Conservation (phyloP, 1,140 invertebrate species). For the Cydia pomonella region DNA sequence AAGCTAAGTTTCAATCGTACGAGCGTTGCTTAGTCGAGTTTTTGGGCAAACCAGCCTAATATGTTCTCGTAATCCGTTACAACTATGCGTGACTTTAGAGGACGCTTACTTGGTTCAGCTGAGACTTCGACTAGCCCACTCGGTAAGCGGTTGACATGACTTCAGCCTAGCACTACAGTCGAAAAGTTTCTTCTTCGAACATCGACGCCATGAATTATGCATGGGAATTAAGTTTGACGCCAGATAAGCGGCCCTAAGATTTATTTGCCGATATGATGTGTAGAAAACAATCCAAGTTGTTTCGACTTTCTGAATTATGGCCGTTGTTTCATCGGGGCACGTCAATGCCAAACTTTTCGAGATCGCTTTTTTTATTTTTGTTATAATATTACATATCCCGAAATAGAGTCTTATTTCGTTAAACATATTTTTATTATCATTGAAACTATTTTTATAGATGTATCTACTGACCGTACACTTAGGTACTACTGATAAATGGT, state of each 20-base stretch:
- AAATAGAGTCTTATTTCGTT: not conserved
- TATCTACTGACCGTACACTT: no score
- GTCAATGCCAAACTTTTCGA: slow-evolving; percentile 62
- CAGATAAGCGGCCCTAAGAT: slow-evolving; percentile 76
- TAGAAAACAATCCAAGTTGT: slow-evolving; percentile 77
- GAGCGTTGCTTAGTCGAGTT: not conserved
- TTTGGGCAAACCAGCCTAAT: not conserved
- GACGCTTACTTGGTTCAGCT: not conserved
- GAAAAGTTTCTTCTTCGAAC: slow-evolving; percentile 64
- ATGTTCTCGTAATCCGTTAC: not conserved
- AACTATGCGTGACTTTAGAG: not conserved
- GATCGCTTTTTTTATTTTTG: slow-evolving; percentile 41
- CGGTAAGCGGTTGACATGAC: slow-evolving; percentile 34
- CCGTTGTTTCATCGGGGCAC: slow-evolving; percentile 72
- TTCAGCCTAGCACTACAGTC: slow-evolving; percentile 41
- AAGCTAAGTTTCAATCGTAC: not conserved
- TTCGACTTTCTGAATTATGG: slow-evolving; percentile 73
- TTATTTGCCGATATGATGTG: slow-evolving; percentile 78
- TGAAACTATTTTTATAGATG: no score
- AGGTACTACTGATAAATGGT: no score
- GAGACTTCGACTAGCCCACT: not conserved
- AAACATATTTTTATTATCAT: no score
- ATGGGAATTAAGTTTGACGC: slow-evolving; percentile 78
- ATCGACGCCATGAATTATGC: slow-evolving; percentile 77
- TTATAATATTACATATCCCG: not conserved